Evolutionary conservation across 2,113 vertebrate genomes (phyloP).

Genomic region (Pterocles burchelli): DNA sequence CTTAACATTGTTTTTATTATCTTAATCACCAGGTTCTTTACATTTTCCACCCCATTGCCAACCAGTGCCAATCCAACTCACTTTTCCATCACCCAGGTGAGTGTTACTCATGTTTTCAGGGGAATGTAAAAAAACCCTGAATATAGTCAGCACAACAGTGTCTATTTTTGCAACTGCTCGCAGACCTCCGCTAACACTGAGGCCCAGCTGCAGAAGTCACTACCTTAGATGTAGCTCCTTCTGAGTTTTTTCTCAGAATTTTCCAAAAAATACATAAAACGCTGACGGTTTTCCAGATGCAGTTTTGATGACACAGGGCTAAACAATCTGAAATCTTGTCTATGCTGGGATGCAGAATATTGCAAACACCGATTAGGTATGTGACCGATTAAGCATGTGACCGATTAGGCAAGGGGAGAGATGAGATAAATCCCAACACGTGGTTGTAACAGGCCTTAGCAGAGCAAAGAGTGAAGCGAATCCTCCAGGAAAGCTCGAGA

Average conservation of each 20-base stretch:
- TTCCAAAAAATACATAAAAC: neutral
- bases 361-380: neutral
- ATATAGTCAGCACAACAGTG: neutral
- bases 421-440: conserved; percentile 49
- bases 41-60: conserved; percentile 57
- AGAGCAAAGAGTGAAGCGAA: conserved; percentile 4
- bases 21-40: conserved; percentile 62
- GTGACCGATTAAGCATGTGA: conserved; percentile 37
- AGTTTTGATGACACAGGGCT: conserved; percentile 40
- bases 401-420: conserved; percentile 52
- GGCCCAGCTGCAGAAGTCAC: neutral
- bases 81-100: conserved; percentile 59
- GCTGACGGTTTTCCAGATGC: neutral
- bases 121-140: neutral
- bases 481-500: conserved; percentile 12
- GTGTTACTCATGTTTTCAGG: conserved; percentile 60
- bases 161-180: neutral
- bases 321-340: conserved; percentile 36
- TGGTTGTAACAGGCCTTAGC: conserved; percentile 60
- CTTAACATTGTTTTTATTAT: conserved; percentile 66
- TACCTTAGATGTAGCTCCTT: conserved; percentile 1
- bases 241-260: neutral
- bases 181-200: neutral
- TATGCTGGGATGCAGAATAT: conserved; percentile 6
- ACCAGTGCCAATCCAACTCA: neutral